A percentile compares a stretch with the other conserved stretches of the same genome.
phyloP scores from a whole-genome alignment of 2,113 vertebrate species.

The Anoura caudifer region DNA sequence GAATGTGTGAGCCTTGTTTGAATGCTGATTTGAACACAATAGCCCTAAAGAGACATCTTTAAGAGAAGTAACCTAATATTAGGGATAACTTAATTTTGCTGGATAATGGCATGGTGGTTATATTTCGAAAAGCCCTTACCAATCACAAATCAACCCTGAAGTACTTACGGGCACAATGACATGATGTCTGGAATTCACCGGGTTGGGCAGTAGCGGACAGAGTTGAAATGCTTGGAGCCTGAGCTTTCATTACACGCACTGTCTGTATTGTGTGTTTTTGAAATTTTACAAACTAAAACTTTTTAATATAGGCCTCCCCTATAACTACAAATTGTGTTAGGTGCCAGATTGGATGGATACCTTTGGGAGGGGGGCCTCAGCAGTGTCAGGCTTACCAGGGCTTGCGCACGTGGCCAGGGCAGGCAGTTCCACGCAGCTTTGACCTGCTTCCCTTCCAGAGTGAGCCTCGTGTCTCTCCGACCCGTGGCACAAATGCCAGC shows the following conservation, averaged over 20 bases:
- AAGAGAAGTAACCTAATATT: background rate
- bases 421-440: background rate
- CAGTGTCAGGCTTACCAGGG: fast-evolving
- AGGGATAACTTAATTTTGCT: background rate
- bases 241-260: background rate
- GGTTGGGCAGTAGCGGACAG: background rate
- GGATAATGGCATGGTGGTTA: background rate
- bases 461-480: background rate
- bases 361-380: background rate
- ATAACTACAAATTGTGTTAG: no score
- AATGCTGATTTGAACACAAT: background rate
- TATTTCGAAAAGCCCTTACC: background rate
- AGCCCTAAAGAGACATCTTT: background rate
- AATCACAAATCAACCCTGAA: background rate
- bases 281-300: background rate
- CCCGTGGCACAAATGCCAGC: background rate
- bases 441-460: background rate
- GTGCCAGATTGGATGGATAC: background rate
- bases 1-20: background rate
- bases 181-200: background rate
- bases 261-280: background rate
- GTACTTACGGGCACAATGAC: background rate
- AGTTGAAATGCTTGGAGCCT: background rate
- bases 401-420: fast-evolving
- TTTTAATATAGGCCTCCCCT: background rate